phyloP scores from a whole-genome alignment of 2,113 vertebrate genomes.

The Hypocryptadius cinnamomeus region DNA sequence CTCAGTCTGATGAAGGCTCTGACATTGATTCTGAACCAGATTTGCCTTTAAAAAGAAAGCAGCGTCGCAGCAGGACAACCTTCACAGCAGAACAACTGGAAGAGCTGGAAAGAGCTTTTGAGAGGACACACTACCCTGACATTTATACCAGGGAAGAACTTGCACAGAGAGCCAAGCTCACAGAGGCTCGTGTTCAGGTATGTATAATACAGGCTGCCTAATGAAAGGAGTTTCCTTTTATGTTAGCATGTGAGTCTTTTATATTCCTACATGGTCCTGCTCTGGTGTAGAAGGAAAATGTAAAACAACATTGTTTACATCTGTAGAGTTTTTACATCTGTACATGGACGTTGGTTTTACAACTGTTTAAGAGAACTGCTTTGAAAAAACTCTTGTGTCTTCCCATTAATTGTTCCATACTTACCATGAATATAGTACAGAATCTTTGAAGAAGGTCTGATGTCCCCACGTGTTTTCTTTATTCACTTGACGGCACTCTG shows the following conservation, averaged over 20 bases:
- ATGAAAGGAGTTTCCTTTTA: neutral
- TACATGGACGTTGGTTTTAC: neutral
- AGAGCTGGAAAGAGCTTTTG: conserved; percentile 94
- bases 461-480: neutral
- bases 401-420: neutral
- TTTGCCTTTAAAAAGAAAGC: conserved; percentile 93
- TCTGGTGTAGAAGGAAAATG: neutral
- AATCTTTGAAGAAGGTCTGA: neutral
- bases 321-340: neutral
- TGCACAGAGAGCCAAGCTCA: conserved; percentile 94
- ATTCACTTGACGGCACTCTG: neutral
- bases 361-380: neutral
- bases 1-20: conserved; percentile 94
- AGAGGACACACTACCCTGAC: conserved; percentile 97
- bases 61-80: conserved; percentile 93
- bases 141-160: conserved; percentile 98
- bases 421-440: neutral
- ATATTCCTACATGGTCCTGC: neutral
- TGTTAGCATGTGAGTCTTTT: neutral
- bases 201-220: neutral
- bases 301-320: neutral
- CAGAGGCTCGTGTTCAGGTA: conserved; percentile 97
- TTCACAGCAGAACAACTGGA: conserved; percentile 97
- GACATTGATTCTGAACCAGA: conserved; percentile 98
- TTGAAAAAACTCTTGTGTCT: neutral